Base-by-base conservation (phyloP, 92 coral and sea anemone species). In the Palythoa heliodiscus region DNA sequence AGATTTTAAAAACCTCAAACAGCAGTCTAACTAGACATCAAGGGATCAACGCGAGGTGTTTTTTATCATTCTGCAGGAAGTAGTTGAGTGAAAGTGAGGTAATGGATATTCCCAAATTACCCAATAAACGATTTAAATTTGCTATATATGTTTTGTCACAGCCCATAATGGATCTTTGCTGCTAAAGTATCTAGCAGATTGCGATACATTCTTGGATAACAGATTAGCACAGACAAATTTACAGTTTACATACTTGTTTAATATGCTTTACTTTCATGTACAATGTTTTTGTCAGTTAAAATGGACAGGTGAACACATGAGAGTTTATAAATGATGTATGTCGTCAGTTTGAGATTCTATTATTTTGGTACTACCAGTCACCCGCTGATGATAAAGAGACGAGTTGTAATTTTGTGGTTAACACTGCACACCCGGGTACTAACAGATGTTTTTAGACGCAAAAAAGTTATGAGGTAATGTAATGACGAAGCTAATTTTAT, bases 211-310 rank as follows among this genome's bases (percentile, higher is more conserved):
- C 50, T 19, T 40, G 23, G 7, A 12, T 14, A 13, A 57, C 0
- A 14, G 64, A 15, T 58, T 14, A 58, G 17, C 20, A 58, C 64
- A 58, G 19, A 19, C 50, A 43, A 5, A 43, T 43, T 43, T 43
- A 43, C 4, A 43, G 50, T 43, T 50, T 74, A 74, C 47, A 52
- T 74, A 74, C 54, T 74, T 52, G 38, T 76, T 76, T 76, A 76
- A 76, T 76, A 76, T 55, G 69, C 82, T 54, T 68, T 76, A 55
- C 38, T 76, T 57, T 40, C 54, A 64, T 58, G 73, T 80, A 80
- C 72, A 79, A 64, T 66, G 73, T 80, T 80, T 23, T 76, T 74
- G 81, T 24, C 81, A 25, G 58, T 64, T 63, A 80, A 80, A 64
- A 80, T 66, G 84, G 66, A 63, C 74, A 52, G 74, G 40, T 39